Percentiles rank a stretch among this genome's conserved stretches.
phyloP scores from a whole-genome alignment of 1,140 invertebrate genomes.

The Paralvinella palmiformis region DNA sequence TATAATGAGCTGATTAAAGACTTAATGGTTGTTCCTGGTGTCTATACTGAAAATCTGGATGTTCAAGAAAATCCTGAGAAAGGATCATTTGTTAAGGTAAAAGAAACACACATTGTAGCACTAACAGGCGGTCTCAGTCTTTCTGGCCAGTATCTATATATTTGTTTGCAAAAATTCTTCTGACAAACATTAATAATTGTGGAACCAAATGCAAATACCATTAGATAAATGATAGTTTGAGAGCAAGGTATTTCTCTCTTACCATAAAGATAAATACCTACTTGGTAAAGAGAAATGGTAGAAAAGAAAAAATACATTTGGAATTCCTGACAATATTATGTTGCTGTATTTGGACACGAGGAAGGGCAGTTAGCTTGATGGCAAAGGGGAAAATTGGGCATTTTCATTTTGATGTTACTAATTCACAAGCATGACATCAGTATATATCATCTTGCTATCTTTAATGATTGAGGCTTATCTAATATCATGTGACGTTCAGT shows the following conservation, averaged over 20 bases:
- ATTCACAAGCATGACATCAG: too few species aligned
- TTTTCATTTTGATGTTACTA: too few species aligned
- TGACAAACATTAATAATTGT: neutral
- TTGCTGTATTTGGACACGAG: too few species aligned
- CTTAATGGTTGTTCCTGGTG: slow-evolving; percentile 25
- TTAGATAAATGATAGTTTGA: neutral
- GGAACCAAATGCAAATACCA: neutral
- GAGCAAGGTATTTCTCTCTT: neutral
- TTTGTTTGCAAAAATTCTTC: neutral
- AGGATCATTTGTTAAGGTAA: slow-evolving; percentile 32
- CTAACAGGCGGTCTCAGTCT: neutral
- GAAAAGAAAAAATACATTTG: too few species aligned
- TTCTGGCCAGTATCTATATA: neutral
- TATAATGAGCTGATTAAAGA: slow-evolving; percentile 39
- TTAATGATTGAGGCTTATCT: too few species aligned
- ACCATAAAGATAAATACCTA: too few species aligned
- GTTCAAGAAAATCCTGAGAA: slow-evolving; percentile 31
- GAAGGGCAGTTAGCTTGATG: too few species aligned
- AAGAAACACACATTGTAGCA: neutral
- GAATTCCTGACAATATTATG: too few species aligned
- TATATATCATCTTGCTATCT: too few species aligned
- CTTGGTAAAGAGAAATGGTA: too few species aligned
- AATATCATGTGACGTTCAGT: too few species aligned
- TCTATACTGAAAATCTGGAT: slow-evolving; percentile 24
- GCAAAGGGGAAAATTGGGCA: too few species aligned